Evolutionary conservation across 2,888 invertebrate species (phyloP).

Genomic region (Rapana venosa): DNA sequence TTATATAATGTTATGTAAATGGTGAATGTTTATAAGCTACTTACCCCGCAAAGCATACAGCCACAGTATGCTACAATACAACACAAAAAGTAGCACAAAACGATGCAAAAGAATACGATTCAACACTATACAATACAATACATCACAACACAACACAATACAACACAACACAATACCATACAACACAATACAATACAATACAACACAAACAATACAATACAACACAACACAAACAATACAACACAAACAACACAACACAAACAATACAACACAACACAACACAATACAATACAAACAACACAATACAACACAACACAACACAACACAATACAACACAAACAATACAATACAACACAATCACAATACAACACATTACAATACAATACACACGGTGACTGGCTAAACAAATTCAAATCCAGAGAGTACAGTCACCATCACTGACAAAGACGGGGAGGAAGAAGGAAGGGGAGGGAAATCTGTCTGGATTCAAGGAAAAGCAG

Average conservation of each 20-base stretch:
- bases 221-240: not conserved
- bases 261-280: not conserved
- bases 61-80: not conserved
- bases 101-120: constrained; percentile 2
- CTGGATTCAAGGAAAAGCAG: no score
- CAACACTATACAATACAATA: constrained; percentile 9
- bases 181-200: not conserved
- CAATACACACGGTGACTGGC: not conserved
- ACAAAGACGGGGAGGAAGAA: no score
- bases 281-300: not conserved
- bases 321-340: not conserved
- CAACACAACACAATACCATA: not conserved
- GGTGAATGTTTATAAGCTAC: no score
- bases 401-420: no score
- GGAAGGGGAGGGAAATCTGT: no score
- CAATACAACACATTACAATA: constrained; percentile 6
- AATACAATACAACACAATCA: constrained; percentile 6
- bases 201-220: not conserved
- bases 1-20: no score
- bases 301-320: no score
- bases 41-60: no score
- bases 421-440: no score
- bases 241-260: no score
- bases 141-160: not conserved
- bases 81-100: not conserved